Percentiles rank a stretch among this genome's conserved stretches.
Conservation (phyloP, 2,888 invertebrate species). For the Stegana nigrithorax region DNA sequence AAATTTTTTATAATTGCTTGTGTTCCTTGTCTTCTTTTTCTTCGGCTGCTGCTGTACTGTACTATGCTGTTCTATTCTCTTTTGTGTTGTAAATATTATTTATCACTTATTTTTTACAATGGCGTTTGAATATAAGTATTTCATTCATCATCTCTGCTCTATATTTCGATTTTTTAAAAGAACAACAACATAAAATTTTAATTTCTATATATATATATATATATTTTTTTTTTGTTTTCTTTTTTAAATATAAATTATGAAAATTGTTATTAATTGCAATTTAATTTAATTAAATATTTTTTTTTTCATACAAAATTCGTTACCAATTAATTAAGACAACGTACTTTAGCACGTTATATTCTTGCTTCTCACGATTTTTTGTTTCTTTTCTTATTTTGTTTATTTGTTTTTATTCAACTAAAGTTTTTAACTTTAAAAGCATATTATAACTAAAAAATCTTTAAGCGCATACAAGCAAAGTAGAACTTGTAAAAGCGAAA, state of each 20-base stretch:
- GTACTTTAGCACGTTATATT: neutral
- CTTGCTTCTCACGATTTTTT: neutral
- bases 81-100: constrained; percentile 29
- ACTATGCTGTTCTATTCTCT: too few relatives aligned
- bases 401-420: constrained; percentile 17
- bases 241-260: constrained; percentile 1
- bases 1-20: constrained; percentile 13
- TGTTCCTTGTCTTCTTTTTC: neutral
- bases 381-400: constrained; percentile 15
- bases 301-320: constrained; percentile 7
- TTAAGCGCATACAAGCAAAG: neutral
- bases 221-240: constrained; percentile 10
- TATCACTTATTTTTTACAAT: constrained; percentile 69
- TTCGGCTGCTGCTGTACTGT: too few relatives aligned
- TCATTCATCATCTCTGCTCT: constrained; percentile 16
- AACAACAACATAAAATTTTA: too few relatives aligned
- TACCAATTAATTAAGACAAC: neutral
- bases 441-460: constrained; percentile 1
- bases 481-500: too few relatives aligned
- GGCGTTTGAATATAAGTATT: constrained; percentile 48
- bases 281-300: constrained; percentile 17
- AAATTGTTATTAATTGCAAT: constrained; percentile 12
- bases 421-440: constrained; percentile 28
- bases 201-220: constrained; percentile 13
- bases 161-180: constrained; percentile 1